These are phyloP conservation scores for Chionomys nivalis DNA, from an alignment of 2,113 vertebrate genomes.

Conservation along the genomic window DNA sequence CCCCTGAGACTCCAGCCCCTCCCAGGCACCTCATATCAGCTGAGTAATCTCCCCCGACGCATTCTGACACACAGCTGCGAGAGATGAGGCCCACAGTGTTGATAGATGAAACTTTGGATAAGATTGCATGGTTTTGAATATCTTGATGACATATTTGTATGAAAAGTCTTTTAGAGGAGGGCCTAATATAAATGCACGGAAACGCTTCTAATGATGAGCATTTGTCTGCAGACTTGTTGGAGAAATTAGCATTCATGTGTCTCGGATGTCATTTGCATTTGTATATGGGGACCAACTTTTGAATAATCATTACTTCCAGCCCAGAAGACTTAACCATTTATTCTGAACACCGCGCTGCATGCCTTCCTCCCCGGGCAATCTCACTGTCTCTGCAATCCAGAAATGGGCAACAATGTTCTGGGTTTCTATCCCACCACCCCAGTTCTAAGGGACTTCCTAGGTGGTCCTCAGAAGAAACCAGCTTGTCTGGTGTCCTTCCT, in stretches of 20 bases:
- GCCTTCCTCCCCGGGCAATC: constrained; percentile 44
- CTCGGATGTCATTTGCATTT: constrained; percentile 91
- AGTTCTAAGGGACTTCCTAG: neutral
- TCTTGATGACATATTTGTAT: constrained; percentile 94
- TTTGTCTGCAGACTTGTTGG: constrained; percentile 91
- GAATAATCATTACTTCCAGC: constrained; percentile 90
- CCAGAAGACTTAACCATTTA: constrained; percentile 90
- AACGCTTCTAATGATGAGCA: constrained; percentile 93
- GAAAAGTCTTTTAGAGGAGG: constrained; percentile 93
- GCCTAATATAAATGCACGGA: constrained; percentile 93
- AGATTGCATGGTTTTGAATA: constrained; percentile 94
- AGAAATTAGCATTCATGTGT: constrained; percentile 91
- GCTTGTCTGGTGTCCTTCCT: neutral
- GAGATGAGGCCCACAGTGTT: constrained; percentile 90
- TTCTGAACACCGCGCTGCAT: constrained; percentile 79
- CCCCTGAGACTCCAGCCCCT: constrained; percentile 77
- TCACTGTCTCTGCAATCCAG: neutral
- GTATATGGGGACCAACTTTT: constrained; percentile 91
- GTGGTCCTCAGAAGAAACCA: neutral
- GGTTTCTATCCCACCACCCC: neutral
- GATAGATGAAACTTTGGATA: constrained; percentile 92
- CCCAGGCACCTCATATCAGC: constrained; percentile 85
- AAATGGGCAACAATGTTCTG: constrained; percentile 36
- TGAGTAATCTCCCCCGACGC: constrained; percentile 88
- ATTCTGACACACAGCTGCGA: constrained; percentile 91